phyloP scores from a whole-genome alignment of 2,888 invertebrate species.

The Calliopum simillimum region DNA sequence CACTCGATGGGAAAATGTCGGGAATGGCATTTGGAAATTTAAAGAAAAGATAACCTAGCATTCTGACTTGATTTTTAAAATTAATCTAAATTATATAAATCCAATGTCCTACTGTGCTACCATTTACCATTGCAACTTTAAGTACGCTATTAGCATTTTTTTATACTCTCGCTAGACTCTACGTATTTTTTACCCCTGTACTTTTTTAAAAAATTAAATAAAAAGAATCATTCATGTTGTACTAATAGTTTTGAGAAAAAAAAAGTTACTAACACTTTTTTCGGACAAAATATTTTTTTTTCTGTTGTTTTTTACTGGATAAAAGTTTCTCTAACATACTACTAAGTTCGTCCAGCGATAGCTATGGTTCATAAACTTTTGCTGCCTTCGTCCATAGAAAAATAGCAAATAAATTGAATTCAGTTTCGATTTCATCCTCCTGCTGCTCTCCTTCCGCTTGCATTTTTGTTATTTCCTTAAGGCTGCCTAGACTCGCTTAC shows the following conservation, averaged over 20 bases:
- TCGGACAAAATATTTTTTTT: background rate
- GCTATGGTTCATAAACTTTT: conserved; percentile 9
- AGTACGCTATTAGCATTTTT: no score
- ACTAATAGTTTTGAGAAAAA: conserved; percentile 18
- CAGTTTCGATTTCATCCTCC: conserved; percentile 21
- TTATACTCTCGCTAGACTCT: no score
- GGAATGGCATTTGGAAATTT: no score
- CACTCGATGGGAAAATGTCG: no score
- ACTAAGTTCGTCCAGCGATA: background rate
- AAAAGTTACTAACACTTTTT: no score
- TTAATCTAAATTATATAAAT: no score
- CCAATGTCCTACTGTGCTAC: no score
- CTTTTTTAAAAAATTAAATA: conserved; percentile 13
- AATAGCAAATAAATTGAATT: conserved; percentile 23
- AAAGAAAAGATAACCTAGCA: no score
- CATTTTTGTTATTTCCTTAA: conserved; percentile 1
- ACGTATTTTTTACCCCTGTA: background rate
- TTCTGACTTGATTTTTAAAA: no score
- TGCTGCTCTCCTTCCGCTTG: no score
- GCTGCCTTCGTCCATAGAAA: background rate
- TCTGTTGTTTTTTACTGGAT: background rate
- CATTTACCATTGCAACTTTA: no score
- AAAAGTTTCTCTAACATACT: background rate
- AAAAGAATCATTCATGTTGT: conserved; percentile 21
- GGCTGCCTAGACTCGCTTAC: background rate